Evolutionary conservation across 1,140 invertebrate species (phyloP).

Genomic region (Orchestia grillus): DNA sequence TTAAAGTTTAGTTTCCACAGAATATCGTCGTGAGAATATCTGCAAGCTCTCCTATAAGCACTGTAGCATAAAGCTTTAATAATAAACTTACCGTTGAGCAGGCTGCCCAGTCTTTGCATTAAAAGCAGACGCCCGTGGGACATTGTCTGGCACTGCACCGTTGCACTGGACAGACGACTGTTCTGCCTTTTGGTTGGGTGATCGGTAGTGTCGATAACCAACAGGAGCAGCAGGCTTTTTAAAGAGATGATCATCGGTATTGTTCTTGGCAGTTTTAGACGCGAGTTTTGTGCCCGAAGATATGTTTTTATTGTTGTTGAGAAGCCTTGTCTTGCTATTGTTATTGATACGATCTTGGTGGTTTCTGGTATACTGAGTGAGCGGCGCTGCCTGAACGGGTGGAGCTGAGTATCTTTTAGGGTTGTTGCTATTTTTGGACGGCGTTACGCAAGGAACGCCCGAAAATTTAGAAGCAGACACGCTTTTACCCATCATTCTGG

Average conservation of each 20-base stretch:
- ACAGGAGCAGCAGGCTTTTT: constrained; percentile 34
- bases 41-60: too few relatives aligned
- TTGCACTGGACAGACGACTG: neutral
- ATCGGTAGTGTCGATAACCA: neutral
- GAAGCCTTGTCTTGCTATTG: neutral
- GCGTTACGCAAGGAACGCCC: neutral
- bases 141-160: neutral
- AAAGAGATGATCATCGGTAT: constrained; percentile 27
- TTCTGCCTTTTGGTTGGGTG: constrained; percentile 18
- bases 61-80: too few relatives aligned
- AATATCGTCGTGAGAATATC: too few relatives aligned
- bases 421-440: neutral
- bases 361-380: constrained; percentile 19
- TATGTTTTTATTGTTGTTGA: constrained; percentile 24
- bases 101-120: constrained; percentile 8
- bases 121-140: constrained; percentile 11
- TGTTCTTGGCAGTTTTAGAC: constrained; percentile 11
- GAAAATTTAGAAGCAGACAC: neutral
- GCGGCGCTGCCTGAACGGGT: neutral
- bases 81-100: neutral
- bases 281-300: neutral
- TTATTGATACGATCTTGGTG: constrained; percentile 37
- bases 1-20: too few relatives aligned
- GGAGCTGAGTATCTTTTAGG: constrained; percentile 1
- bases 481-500: neutral